Evolutionary conservation across 2,113 vertebrate species (phyloP), one percentile per base, ranked within the genome.

Genomic region (Campylomormyrus tamandua): DNA sequence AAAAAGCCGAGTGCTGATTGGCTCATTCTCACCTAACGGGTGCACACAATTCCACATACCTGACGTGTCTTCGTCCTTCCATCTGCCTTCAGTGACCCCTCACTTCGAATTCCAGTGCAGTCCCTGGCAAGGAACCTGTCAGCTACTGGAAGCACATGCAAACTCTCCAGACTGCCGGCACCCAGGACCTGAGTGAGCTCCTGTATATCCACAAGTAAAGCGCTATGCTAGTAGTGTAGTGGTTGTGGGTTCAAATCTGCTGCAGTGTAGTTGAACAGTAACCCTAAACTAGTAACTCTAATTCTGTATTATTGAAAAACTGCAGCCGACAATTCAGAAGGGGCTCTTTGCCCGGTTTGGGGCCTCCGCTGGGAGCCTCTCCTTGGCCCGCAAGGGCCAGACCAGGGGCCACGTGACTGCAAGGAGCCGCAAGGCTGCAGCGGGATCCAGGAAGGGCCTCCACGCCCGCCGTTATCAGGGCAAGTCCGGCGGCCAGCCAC

Each of bases 401-500:
- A 90, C 83, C 89, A 31, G 35, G 80, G 56, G 50, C 88, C 90
- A 52, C 45, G 80, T 83, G 87, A 84, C 91, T 89, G 77, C 83
- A 88, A 91, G 90, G 83, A 90, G 53, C 66, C 84, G 77, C 91
- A 89, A 92, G 86, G 91, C 89, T 91, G 90, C 88, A 87, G 70
- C 87, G 53, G 53, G n/a, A 83, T 50, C 17, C 86, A 90, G 91
- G 90, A 91, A 91, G 90, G 70, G 27, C 77, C 66, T 74, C 48
- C 56, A 13, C 48, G n/a, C 62, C 45, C 27, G 70, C 70, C 52
- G 66, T 80, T 90, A 92, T 90, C 91, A 92, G 89, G 66, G 88
- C 88, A 87, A 89, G 87, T 90, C 90, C 66, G 11, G 35, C 74
- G 89, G 91, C 62, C 89, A 91, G 92, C 91, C 93, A 93, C 85